A percentile compares a stretch with the other conserved stretches of the same genome.
Evolutionary conservation across 2,797 vertebrate genomes (phyloP).

Genomic region (Xyrichtys novacula): DNA sequence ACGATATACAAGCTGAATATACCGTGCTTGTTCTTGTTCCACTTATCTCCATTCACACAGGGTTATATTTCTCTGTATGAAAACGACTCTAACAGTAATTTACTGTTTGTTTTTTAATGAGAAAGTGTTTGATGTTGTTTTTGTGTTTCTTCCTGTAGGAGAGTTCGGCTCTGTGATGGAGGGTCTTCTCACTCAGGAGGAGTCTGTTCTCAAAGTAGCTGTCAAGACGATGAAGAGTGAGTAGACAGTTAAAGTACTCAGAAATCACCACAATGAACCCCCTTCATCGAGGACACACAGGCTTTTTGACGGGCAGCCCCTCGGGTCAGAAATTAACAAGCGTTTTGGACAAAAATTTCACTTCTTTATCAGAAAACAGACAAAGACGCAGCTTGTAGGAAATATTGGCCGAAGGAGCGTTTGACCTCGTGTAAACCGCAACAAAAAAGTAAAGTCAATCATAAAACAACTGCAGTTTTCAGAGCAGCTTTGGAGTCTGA

Average conservation of each 20-base stretch:
- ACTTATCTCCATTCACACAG: no score
- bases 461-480: not conserved
- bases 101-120: not conserved
- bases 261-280: slow-evolving; percentile 37
- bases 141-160: slow-evolving; percentile 77
- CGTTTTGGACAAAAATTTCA: slow-evolving; percentile 15
- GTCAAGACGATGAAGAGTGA: slow-evolving; percentile 98
- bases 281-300: slow-evolving; percentile 50
- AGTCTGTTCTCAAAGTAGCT: slow-evolving; percentile 90
- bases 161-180: slow-evolving; percentile 96
- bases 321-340: slow-evolving; percentile 29
- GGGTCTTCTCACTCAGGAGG: slow-evolving; percentile 91
- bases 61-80: not conserved
- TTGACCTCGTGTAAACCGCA: slow-evolving; percentile 15
- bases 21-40: slow-evolving; percentile 1
- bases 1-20: no score
- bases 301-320: slow-evolving; percentile 33
- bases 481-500: not conserved
- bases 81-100: not conserved
- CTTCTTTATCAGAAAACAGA: slow-evolving; percentile 48
- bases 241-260: slow-evolving; percentile 60
- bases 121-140: slow-evolving; percentile 19
- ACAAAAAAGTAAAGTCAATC: slow-evolving; percentile 24
- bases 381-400: slow-evolving; percentile 34
- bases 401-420: slow-evolving; percentile 31